phyloP scores from a whole-genome alignment of 2,113 vertebrate species.

The Sebastes fasciatus region DNA sequence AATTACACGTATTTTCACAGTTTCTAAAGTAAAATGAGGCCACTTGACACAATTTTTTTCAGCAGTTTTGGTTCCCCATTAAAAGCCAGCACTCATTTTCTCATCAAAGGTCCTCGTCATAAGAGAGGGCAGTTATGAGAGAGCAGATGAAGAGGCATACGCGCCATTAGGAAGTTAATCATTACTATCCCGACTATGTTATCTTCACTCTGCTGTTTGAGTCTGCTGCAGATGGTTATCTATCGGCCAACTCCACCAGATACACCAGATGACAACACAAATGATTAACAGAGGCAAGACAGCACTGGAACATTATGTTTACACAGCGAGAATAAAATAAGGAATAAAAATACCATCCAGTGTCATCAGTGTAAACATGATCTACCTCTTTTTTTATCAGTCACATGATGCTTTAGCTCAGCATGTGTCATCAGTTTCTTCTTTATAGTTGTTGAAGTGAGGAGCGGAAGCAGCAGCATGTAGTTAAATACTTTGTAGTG shows the following conservation, averaged over 20 bases:
- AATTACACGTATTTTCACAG: neutral
- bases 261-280: neutral
- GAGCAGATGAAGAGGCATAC: slow-evolving; percentile 13
- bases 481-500: neutral
- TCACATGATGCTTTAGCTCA: neutral
- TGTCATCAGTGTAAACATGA: neutral
- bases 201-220: slow-evolving; percentile 6
- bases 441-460: neutral
- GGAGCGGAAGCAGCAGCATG: neutral
- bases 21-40: neutral
- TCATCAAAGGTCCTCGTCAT: slow-evolving; percentile 28
- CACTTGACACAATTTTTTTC: neutral
- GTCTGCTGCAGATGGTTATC: neutral
- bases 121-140: slow-evolving; percentile 18
- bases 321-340: neutral
- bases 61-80: slow-evolving; percentile 7
- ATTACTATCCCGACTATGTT: slow-evolving; percentile 12
- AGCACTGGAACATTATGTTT: neutral
- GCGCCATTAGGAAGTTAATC: slow-evolving; percentile 54
- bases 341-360: neutral
- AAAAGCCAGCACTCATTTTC: slow-evolving; percentile 14
- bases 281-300: slow-evolving; percentile 38
- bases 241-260: neutral
- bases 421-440: neutral
- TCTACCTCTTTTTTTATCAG: neutral